Evolutionary conservation across 2,888 invertebrate genomes (phyloP).

Genomic region (Hartigia nigra): DNA sequence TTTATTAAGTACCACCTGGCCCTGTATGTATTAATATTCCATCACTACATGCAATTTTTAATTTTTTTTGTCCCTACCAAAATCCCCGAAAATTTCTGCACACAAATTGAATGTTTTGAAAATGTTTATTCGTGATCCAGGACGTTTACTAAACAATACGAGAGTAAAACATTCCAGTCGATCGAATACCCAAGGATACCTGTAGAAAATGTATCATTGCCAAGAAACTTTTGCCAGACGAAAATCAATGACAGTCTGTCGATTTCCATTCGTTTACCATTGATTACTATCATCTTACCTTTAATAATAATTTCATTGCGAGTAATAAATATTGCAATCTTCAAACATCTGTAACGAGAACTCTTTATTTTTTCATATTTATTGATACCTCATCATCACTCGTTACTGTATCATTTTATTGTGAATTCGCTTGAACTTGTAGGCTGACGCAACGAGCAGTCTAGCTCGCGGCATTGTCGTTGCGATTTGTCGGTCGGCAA

Average conservation of each 20-base stretch:
- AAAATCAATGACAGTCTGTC: background rate
- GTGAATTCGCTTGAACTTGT: constrained; percentile 1
- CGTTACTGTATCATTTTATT: background rate
- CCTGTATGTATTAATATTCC: background rate
- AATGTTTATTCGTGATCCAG: background rate
- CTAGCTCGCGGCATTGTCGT: background rate
- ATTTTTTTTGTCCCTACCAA: background rate
- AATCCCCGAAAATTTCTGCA: background rate
- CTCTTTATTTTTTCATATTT: background rate
- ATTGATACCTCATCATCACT: background rate
- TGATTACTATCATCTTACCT: background rate
- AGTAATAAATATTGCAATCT: background rate
- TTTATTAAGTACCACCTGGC: background rate
- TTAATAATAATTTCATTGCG: background rate
- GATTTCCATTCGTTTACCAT: background rate
- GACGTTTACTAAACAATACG: background rate
- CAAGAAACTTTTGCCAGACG: background rate
- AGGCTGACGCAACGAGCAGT: background rate
- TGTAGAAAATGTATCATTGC: background rate
- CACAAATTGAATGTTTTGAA: background rate
- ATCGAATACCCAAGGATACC: background rate
- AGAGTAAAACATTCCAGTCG: background rate
- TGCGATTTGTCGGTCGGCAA: constrained; percentile 22
- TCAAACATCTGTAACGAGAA: background rate
- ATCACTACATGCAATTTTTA: background rate